Percentiles rank a stretch among this genome's conserved stretches.
Conservation (phyloP, 2,113 vertebrate species). For the Cisticola juncidis region DNA sequence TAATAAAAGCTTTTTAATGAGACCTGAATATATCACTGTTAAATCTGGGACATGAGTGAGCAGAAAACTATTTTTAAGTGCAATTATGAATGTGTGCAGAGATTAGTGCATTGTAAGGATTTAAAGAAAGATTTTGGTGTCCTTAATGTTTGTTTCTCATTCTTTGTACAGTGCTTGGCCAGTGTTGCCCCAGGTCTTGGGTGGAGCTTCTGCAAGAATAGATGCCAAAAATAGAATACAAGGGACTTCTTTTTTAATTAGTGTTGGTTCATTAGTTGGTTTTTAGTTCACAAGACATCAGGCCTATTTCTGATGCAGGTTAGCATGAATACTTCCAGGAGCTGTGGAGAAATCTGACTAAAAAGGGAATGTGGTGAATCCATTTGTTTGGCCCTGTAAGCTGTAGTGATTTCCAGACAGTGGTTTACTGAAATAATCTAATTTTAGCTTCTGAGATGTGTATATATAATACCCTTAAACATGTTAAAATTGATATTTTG, state of each 20-base stretch:
- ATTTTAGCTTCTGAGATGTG: background rate
- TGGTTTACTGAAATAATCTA: background rate
- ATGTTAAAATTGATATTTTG: background rate
- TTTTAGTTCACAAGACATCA: background rate
- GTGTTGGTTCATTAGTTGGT: background rate
- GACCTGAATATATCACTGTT: slow-evolving; percentile 29
- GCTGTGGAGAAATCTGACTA: background rate
- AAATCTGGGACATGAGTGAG: slow-evolving; percentile 35
- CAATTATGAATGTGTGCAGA: background rate
- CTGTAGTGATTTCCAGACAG: background rate
- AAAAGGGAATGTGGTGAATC: background rate
- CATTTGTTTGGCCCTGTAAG: background rate
- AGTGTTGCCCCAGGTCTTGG: background rate
- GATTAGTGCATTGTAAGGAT: background rate
- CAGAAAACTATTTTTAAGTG: slow-evolving; percentile 40
- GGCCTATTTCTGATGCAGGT: background rate
- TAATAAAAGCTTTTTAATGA: slow-evolving; percentile 32
- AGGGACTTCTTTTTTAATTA: background rate
- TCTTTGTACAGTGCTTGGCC: background rate
- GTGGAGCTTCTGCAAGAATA: background rate
- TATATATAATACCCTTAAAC: background rate
- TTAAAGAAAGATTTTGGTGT: background rate
- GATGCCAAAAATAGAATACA: background rate
- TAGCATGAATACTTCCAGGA: background rate
- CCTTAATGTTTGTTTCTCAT: background rate